Evolutionary conservation across 2,888 invertebrate species (phyloP).

Genomic region (Alentia gelatinosa): DNA sequence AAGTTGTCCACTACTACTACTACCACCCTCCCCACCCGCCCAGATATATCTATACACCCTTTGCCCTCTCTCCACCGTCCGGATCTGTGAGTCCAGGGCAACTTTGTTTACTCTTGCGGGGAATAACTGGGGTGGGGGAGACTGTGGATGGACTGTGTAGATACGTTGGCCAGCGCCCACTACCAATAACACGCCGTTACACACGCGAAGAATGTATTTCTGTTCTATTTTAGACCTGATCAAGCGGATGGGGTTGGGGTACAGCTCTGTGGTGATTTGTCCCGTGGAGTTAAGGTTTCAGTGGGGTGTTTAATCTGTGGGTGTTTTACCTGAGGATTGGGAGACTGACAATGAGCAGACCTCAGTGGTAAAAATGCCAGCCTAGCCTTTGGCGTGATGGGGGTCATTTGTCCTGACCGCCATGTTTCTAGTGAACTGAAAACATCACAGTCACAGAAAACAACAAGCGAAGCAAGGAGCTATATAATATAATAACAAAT

Average conservation of each 20-base stretch:
- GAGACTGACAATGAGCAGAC: background rate
- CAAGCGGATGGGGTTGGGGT: background rate
- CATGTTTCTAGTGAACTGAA: too few species aligned
- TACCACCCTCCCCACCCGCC: background rate
- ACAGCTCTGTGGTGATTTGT: background rate
- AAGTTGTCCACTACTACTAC: conserved; percentile 26
- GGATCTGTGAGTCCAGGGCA: too few species aligned
- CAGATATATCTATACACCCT: background rate
- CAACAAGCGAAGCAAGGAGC: too few species aligned
- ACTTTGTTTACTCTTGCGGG: too few species aligned
- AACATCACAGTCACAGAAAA: background rate
- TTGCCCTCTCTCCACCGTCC: background rate
- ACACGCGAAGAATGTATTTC: background rate
- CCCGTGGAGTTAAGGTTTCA: background rate
- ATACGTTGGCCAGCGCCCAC: conserved; percentile 1
- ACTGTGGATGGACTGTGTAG: too few species aligned
- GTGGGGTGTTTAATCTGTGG: background rate
- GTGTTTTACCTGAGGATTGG: background rate
- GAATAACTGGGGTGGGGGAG: too few species aligned
- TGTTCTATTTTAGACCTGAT: background rate
- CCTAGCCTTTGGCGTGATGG: background rate
- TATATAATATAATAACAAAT: too few species aligned
- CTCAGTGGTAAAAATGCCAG: background rate
- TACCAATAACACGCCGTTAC: background rate
- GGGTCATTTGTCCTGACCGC: background rate